Evolutionary conservation across 2,888 invertebrate species (phyloP), one percentile per base, ranked within the genome.

Genomic region (Pegoplata infirma): DNA sequence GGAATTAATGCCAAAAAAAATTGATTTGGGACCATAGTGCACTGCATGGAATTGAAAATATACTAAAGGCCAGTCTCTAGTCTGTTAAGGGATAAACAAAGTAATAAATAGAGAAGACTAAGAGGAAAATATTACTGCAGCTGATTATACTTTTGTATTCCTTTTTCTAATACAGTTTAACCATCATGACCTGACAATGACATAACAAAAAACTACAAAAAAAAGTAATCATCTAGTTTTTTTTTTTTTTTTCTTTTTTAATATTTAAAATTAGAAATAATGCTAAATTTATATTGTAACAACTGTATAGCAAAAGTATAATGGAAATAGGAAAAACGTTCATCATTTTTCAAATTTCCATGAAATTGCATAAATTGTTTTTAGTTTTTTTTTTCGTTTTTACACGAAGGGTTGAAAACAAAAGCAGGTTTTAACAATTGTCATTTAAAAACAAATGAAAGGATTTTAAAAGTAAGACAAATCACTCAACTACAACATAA

Each of bases 131-230:
- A 32, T 10, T 32, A 32, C n/a, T 10, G 32, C 32, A 32, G 32
- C 32, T 32, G 10, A 10, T 32, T 32, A 32, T 32, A n/a, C n/a
- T n/a, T 32, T 32, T 32, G 32, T 32, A n/a, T n/a, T 32, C 2
- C 32, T 32, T 32, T n/a, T 32, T 23, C 55, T 8, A n/a, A n/a
- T 44, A 49, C 53, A 61, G 12, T 64, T 68, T 53, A 68, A 64
- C 32, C 53, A 49, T 64, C 58, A 53, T 73, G 68, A 64, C 67
- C 77, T 67, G 77, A 44, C 73, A 73, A 73, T 77, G 73, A 73
- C 77, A 73, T 61, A 73, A 68, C 67, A 77, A 32, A 77, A 77
- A 61, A 61, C 28, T 28, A 23, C 14, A 25, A 61, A 53, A 25
- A 61, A 53, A 32, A 32, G 32, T 32, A 32, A 32, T 32, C 32